Conservation (phyloP, 2,797 vertebrate species). For the Periparus ater region DNA sequence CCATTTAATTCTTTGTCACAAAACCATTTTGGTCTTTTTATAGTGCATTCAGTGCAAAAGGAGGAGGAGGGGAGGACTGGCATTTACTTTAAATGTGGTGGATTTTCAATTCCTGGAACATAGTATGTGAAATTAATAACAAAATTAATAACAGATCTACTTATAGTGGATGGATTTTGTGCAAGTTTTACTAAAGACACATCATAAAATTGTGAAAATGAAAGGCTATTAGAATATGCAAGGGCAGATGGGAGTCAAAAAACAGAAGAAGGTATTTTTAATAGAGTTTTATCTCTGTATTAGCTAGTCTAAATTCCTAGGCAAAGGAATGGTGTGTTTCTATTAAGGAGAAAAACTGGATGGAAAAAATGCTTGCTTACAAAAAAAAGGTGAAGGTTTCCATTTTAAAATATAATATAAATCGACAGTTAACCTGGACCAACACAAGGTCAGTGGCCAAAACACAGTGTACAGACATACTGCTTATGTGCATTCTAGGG, state of each 20-base stretch:
- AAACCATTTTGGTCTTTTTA: slow-evolving; percentile 53
- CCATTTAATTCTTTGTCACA: slow-evolving; percentile 51
- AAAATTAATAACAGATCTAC: not conserved
- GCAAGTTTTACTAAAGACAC: not conserved
- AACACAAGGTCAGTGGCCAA: not conserved
- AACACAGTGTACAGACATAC: not conserved
- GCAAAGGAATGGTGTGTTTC: not conserved
- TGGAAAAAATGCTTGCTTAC: not conserved
- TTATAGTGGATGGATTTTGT: not conserved
- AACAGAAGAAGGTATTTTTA: not conserved
- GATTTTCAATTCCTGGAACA: not conserved
- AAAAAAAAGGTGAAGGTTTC: not conserved
- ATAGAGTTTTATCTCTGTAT: not conserved
- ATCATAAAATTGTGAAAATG: not conserved
- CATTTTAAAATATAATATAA: not conserved
- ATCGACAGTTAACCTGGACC: not conserved
- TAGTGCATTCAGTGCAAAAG: slow-evolving; percentile 15
- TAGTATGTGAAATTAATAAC: not conserved
- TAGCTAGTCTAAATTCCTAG: not conserved
- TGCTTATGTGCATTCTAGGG: not conserved
- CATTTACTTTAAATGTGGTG: not conserved
- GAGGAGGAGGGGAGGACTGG: not conserved
- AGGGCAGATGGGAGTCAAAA: not conserved
- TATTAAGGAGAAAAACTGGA: not conserved
- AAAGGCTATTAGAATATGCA: not conserved